These are phyloP conservation scores for Berghia stephanieae DNA, from an alignment of 1,140 invertebrate species.

Conservation along the genomic window DNA sequence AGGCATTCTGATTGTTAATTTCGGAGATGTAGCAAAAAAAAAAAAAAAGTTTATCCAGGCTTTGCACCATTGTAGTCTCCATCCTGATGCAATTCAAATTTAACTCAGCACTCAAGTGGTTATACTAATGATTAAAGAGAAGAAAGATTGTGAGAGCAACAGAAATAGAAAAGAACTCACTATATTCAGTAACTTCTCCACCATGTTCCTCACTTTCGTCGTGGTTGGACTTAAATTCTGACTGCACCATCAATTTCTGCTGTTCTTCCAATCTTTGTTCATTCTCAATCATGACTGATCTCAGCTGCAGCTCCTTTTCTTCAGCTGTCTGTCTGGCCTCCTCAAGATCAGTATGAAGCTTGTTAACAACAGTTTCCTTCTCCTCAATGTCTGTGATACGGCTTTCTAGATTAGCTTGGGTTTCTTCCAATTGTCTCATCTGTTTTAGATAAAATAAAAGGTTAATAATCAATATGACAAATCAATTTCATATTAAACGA, in stretches of 20 bases:
- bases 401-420: conserved; percentile 45
- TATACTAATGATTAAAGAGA: too few relatives aligned
- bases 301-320: conserved; percentile 42
- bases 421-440: conserved; percentile 37
- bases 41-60: too few relatives aligned
- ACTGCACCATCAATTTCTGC: conserved; percentile 50
- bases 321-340: conserved; percentile 48
- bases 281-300: conserved; percentile 31
- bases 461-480: not conserved
- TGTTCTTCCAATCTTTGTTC: conserved; percentile 71
- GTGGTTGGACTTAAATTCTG: conserved; percentile 37
- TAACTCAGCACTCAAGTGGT: too few relatives aligned
- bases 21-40: too few relatives aligned
- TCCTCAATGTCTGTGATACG: conserved; percentile 49
- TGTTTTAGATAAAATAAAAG: too few relatives aligned
- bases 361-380: conserved; percentile 71
- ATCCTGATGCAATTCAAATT: too few relatives aligned
- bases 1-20: too few relatives aligned
- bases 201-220: conserved; percentile 49
- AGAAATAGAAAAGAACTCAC: conserved; percentile 32
- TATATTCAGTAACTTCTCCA: conserved; percentile 44
- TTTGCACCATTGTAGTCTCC: too few relatives aligned
- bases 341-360: conserved; percentile 72
- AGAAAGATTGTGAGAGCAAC: not conserved
- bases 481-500: not conserved